A percentile compares a stretch with the other conserved stretches of the same genome.
phyloP scores from a whole-genome alignment of 2,113 vertebrate species.

The Saccopteryx bilineata region DNA sequence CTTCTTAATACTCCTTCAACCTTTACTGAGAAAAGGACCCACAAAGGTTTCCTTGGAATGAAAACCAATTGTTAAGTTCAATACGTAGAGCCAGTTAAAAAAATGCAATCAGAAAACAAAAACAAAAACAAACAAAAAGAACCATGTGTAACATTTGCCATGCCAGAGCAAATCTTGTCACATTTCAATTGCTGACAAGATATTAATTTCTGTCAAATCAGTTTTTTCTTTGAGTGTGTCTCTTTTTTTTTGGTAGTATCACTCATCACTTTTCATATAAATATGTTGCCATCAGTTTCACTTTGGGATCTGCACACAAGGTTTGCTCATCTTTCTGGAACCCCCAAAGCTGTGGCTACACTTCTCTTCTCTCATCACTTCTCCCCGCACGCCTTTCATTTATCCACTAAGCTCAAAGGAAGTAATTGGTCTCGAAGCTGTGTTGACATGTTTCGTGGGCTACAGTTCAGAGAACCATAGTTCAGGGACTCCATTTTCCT shows the following conservation, averaged over 20 bases:
- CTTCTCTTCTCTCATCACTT: conserved; percentile 71
- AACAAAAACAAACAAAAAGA: background rate
- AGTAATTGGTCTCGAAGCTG: conserved; percentile 74
- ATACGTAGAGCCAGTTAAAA: conserved; percentile 53
- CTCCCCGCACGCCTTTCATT: conserved; percentile 66
- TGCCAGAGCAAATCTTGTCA: conserved; percentile 43
- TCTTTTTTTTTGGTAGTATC: conserved; percentile 1
- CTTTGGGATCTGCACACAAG: background rate
- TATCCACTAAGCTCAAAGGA: conserved; percentile 54
- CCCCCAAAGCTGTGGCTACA: conserved; percentile 25
- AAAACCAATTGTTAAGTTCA: background rate
- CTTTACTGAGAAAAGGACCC: conserved; percentile 47
- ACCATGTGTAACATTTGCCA: background rate
- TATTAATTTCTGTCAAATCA: conserved; percentile 52
- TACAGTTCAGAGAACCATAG: conserved; percentile 64
- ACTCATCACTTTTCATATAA: conserved; percentile 63
- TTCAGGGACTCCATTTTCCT: conserved; percentile 70
- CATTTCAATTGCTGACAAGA: conserved; percentile 24
- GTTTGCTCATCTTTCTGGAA: conserved; percentile 67
- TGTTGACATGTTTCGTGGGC: conserved; percentile 73
- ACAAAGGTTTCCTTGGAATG: conserved; percentile 36
- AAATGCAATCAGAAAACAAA: background rate
- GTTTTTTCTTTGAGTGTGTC: background rate
- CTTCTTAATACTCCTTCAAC: conserved; percentile 49
- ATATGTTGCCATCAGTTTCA: conserved; percentile 31